Evolutionary conservation across 2,113 vertebrate genomes (phyloP), one percentile per base, ranked within the genome.

Genomic region (Romanogobio albipinnatus): DNA sequence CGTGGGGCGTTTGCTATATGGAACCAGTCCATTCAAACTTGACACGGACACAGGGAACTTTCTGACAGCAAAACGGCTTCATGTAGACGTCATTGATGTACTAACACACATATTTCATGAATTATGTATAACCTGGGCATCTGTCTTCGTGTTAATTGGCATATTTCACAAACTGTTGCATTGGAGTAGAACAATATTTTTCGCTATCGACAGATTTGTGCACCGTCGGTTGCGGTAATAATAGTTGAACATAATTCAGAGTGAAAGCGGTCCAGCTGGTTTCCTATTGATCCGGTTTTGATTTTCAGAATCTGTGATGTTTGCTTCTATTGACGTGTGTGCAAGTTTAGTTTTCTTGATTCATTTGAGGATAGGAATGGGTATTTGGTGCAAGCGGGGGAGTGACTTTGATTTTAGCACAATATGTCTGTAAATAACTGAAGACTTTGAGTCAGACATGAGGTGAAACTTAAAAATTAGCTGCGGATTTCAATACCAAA

Each of bases 91-190:
- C 86, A 80, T 89, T 56, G 84, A 87, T 85, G 74, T 81, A 88
- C 88, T 90, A 92, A 92, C 76, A 22, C 47, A 49, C 84, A 61
- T 90, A 76, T 84, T 77, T 86, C 33, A 70, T 85, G 70, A 84
- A 87, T 93, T 93, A 94, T 94, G 93, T 93, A 93, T 92, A 92
- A 91, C 81, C 84, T 15, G 89, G 91, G 89, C 89, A 85, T 94
- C 91, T 92, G 76, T 89, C 71, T 89, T 87, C 88, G 43, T 86
- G 87, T 84, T 86, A 85, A 70, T 70, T 86, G 83, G 64, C 81
- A 61, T n/a, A 84, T 79, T 81, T 51, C 24, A n/a, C 9, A 58
- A 58, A 66, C 39, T 58, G 6, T 73, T 47, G 26, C 43, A 39
- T 3, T 2, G 1, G 1, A 6, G 15, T 77, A 9, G 24, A 51